phyloP scores from a whole-genome alignment of 1,140 invertebrate species.

The Drosophila kohkoa region DNA sequence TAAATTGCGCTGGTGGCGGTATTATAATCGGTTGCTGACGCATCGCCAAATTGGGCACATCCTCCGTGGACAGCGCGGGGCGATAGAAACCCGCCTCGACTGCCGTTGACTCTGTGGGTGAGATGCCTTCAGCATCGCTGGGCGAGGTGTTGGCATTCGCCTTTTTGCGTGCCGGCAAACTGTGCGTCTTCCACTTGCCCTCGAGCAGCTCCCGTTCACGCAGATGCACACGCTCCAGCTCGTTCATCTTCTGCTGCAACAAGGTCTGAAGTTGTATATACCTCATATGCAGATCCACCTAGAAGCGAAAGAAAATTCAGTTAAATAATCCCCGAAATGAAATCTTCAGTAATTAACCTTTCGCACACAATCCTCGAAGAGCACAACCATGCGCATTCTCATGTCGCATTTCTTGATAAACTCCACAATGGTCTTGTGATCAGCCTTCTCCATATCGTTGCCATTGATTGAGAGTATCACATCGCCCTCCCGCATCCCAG shows the following conservation, averaged over 20 bases:
- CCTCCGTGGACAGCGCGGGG: constrained; percentile 90
- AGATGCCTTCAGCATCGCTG: constrained; percentile 85
- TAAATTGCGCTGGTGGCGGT: constrained; percentile 86
- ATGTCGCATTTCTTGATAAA: constrained; percentile 96
- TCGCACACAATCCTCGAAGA: constrained; percentile 97
- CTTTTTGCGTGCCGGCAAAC: constrained; percentile 92
- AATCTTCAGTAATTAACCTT: constrained; percentile 87
- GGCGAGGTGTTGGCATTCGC: constrained; percentile 86
- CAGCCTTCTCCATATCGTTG: constrained; percentile 94
- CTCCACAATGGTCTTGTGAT: constrained; percentile 95
- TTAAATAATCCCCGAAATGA: not conserved
- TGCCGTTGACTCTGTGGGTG: constrained; percentile 76
- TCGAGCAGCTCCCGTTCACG: constrained; percentile 93
- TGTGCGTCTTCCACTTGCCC: constrained; percentile 95
- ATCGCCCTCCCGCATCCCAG: constrained; percentile 97
- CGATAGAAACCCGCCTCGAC: constrained; percentile 86
- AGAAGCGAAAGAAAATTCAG: not conserved
- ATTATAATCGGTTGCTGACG: constrained; percentile 71
- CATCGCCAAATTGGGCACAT: constrained; percentile 86
- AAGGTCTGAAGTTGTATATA: constrained; percentile 95
- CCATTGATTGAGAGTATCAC: constrained; percentile 98
- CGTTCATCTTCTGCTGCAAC: constrained; percentile 93
- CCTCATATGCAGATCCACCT: constrained; percentile 94
- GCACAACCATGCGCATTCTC: constrained; percentile 96
- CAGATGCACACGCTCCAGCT: constrained; percentile 93